Percentiles rank a stretch among this genome's conserved stretches.
Conservation (phyloP, 2,888 invertebrate genomes). For the Amorpha juglandis region DNA sequence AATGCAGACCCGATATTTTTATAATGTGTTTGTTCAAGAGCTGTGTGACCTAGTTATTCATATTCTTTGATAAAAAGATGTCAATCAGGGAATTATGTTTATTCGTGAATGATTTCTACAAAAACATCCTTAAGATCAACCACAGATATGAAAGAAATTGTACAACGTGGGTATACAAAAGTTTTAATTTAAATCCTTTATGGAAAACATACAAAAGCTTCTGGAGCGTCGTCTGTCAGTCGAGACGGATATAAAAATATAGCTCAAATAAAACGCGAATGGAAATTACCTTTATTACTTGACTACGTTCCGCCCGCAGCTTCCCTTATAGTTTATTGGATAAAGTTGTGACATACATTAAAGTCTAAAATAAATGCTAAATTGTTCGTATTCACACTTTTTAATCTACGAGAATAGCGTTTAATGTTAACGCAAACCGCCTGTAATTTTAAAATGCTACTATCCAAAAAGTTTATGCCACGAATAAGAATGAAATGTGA, state of each 20-base stretch:
- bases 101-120: background rate
- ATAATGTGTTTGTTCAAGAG: too few relatives aligned
- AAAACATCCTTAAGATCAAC: background rate
- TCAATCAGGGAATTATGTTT: background rate
- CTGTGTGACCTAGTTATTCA: too few relatives aligned
- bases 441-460: too few relatives aligned
- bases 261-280: background rate
- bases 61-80: background rate
- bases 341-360: background rate
- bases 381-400: too few relatives aligned
- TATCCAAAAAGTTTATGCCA: too few relatives aligned
- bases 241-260: background rate
- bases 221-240: background rate
- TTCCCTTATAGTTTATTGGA: background rate
- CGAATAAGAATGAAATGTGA: too few relatives aligned
- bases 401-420: too few relatives aligned
- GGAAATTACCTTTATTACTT: background rate
- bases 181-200: slow-evolving; percentile 4
- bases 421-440: too few relatives aligned
- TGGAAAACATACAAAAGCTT: slow-evolving; percentile 14
- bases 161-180: background rate
- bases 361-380: too few relatives aligned
- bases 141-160: background rate
- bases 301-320: background rate
- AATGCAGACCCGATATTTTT: too few relatives aligned